Evolutionary conservation across 2,797 vertebrate species (phyloP).

Genomic region (Muraenolepis orangiensis): DNA sequence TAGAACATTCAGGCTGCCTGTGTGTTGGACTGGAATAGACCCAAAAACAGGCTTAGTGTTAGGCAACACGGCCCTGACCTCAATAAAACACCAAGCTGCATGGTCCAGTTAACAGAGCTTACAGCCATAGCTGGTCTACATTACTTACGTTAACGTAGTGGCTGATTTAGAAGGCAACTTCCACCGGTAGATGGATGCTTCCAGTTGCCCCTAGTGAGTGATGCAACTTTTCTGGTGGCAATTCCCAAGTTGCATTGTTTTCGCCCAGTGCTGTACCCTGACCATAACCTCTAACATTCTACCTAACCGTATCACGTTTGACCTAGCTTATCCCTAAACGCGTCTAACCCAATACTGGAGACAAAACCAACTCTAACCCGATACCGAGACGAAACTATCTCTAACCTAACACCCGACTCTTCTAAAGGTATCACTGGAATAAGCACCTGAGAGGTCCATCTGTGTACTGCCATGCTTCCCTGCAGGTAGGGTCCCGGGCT

Average conservation of each 20-base stretch:
- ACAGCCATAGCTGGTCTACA: neutral
- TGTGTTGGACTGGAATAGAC: neutral
- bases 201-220: conserved; percentile 60
- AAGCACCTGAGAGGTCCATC: neutral
- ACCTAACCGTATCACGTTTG: neutral
- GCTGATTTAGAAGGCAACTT: neutral
- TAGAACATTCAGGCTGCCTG: neutral
- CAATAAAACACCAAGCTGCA: neutral
- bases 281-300: neutral
- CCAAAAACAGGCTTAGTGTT: conserved; percentile 2
- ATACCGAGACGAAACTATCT: neutral
- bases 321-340: neutral
- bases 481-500: conserved; percentile 33
- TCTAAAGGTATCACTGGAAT: neutral
- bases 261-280: neutral
- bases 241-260: neutral
- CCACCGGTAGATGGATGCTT: conserved; percentile 43
- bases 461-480: conserved; percentile 25
- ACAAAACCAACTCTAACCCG: too few species aligned
- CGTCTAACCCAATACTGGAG: neutral
- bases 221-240: conserved; percentile 21
- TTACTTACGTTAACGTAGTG: neutral
- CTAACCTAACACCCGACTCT: neutral
- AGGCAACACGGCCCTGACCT: neutral
- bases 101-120: neutral